phyloP scores from a whole-genome alignment of 2,797 vertebrate species.

The Rhincodon typus region DNA sequence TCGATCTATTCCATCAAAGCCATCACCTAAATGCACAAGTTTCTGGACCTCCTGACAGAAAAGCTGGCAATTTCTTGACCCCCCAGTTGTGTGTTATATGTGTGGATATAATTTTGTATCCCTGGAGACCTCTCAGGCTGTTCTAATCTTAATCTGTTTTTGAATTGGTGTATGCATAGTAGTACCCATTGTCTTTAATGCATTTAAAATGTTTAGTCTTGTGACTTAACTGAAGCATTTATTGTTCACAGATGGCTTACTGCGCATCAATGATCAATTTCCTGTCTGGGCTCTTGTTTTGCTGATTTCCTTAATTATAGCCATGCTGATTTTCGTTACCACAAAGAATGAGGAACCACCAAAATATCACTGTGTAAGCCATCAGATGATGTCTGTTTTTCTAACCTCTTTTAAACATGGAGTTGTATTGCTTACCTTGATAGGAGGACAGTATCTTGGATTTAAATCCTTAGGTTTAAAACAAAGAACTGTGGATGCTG shows the following conservation, averaged over 20 bases:
- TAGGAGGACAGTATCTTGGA: background rate
- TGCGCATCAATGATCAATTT: slow-evolving; percentile 71
- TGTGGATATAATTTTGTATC: too few relatives aligned
- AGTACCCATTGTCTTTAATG: background rate
- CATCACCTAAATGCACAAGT: too few relatives aligned
- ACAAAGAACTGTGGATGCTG: background rate
- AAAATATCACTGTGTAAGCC: slow-evolving; percentile 75
- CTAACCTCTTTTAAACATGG: background rate
- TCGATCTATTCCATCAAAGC: too few relatives aligned
- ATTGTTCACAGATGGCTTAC: slow-evolving; percentile 61
- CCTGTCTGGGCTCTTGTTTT: slow-evolving; percentile 74
- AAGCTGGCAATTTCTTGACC: too few relatives aligned
- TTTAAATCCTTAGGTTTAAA: background rate
- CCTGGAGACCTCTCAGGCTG: background rate
- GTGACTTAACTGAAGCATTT: background rate
- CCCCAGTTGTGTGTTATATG: too few relatives aligned
- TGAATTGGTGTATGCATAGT: background rate
- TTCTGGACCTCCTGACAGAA: too few relatives aligned
- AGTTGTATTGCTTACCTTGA: background rate
- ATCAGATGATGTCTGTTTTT: background rate
- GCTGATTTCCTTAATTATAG: slow-evolving; percentile 64
- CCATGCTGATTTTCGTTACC: slow-evolving; percentile 67
- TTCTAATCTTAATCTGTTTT: background rate
- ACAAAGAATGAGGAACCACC: slow-evolving; percentile 76
- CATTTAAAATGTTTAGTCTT: background rate